Evolutionary conservation across 2,797 vertebrate species (phyloP).

Genomic region (Euphonia xanthogaster): DNA sequence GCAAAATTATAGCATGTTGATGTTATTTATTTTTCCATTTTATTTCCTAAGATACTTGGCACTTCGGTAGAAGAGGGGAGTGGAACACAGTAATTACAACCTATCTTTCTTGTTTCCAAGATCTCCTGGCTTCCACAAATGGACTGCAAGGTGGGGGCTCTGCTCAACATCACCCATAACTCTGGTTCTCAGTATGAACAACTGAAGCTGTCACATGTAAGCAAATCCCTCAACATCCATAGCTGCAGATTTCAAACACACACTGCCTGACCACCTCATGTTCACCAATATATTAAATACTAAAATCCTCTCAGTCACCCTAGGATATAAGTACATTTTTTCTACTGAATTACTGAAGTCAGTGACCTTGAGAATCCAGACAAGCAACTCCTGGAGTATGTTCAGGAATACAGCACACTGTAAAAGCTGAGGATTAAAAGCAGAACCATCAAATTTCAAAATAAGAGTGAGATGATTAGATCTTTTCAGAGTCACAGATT

Average conservation of each 20-base stretch:
- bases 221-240: background rate
- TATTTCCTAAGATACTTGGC: background rate
- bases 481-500: background rate
- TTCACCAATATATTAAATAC: background rate
- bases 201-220: background rate
- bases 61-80: background rate
- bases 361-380: background rate
- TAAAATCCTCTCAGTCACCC: background rate
- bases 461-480: background rate
- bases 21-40: background rate
- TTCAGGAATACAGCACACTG: background rate
- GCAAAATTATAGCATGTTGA: background rate
- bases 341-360: background rate
- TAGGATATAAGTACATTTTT: background rate
- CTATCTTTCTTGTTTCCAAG: background rate
- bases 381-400: background rate
- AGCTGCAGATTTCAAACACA: background rate
- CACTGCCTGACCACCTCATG: background rate
- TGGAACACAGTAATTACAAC: background rate
- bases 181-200: background rate
- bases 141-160: background rate
- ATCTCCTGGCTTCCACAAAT: background rate
- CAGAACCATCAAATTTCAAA: background rate
- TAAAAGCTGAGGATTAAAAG: background rate
- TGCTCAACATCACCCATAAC: background rate